phyloP scores from a whole-genome alignment of 2,797 vertebrate species.

The Hephaestus fuliginosus region DNA sequence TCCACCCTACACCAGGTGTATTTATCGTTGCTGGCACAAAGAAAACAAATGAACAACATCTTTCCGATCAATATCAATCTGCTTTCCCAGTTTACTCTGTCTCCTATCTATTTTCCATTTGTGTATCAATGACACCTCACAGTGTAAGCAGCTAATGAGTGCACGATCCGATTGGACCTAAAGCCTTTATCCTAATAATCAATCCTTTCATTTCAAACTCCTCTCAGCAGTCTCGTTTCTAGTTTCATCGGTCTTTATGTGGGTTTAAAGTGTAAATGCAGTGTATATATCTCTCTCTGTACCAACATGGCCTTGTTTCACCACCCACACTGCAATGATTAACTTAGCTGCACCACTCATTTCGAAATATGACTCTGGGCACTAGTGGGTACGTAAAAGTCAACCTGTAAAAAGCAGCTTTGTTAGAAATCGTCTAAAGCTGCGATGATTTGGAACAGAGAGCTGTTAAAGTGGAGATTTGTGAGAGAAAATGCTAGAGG shows the following conservation, averaged over 20 bases:
- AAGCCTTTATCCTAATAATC: too few relatives aligned
- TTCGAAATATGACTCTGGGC: neutral
- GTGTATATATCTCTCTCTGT: neutral
- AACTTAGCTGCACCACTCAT: slow-evolving; percentile 18
- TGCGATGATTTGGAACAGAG: neutral
- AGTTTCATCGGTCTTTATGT: neutral
- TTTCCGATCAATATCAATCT: neutral
- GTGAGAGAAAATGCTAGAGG: slow-evolving; percentile 11
- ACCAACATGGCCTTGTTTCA: slow-evolving; percentile 53
- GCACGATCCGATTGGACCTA: neutral
- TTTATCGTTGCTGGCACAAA: neutral
- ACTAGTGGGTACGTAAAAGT: neutral
- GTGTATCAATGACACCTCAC: neutral
- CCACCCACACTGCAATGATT: slow-evolving; percentile 54
- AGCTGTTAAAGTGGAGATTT: neutral
- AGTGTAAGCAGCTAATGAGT: neutral
- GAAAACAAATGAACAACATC: neutral
- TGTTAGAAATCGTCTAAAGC: too few relatives aligned
- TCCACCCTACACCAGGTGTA: too few relatives aligned
- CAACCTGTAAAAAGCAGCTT: neutral
- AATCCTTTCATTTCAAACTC: neutral
- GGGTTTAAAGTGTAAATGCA: neutral
- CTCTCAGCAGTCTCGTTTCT: neutral
- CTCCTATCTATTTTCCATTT: neutral
- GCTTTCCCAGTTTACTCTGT: neutral